These are phyloP conservation scores for Podiceps cristatus DNA, from an alignment of 2,113 vertebrate species.

Conservation along the genomic window DNA sequence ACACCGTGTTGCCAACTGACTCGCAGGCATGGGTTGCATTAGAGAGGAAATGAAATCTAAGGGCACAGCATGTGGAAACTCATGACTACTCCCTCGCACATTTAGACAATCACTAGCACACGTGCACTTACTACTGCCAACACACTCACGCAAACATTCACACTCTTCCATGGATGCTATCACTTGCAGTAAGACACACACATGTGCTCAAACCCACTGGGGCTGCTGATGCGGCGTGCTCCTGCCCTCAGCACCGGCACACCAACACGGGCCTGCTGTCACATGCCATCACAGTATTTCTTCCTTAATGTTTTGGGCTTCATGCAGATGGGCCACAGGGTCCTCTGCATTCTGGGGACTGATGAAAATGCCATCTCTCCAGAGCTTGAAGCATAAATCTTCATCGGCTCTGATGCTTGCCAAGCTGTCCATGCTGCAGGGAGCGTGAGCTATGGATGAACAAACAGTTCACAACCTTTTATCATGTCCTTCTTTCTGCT, in stretches of 20 bases:
- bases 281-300: fast-evolving
- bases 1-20: neutral
- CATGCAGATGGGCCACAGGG: neutral
- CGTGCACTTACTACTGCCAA: neutral
- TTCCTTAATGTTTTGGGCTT: neutral
- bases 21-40: conserved; percentile 21
- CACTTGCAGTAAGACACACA: fast-evolving
- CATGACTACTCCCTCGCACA: neutral
- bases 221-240: fast-evolving
- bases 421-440: neutral
- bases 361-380: neutral
- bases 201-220: fast-evolving
- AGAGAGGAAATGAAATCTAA: neutral
- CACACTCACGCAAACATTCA: fast-evolving
- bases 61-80: neutral
- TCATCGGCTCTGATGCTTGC: fast-evolving
- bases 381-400: neutral
- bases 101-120: neutral
- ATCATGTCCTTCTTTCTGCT: neutral
- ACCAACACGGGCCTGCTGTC: neutral
- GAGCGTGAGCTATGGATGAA: neutral
- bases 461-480: neutral
- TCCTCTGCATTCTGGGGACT: neutral
- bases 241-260: neutral
- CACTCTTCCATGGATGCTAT: fast-evolving